A percentile compares a stretch with the other conserved stretches of the same genome.
Conservation (phyloP, 2,797 vertebrate species). For the Triplophysa bombifrons region DNA sequence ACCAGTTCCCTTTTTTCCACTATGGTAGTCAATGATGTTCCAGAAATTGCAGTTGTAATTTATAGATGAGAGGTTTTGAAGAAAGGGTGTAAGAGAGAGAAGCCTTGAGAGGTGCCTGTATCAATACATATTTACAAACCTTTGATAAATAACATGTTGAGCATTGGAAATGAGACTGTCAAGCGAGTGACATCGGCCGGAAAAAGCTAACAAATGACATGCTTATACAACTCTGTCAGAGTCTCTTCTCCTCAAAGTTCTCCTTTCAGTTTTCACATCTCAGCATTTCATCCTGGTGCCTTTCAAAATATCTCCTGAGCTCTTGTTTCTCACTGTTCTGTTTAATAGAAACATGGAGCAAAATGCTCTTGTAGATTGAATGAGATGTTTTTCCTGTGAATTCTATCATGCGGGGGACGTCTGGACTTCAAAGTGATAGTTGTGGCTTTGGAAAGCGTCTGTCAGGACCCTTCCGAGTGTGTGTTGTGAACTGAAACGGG, state of each 20-base stretch:
- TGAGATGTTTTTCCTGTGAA: conserved; percentile 17
- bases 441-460: neutral
- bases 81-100: neutral
- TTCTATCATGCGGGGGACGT: neutral
- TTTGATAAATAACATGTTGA: conserved; percentile 14
- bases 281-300: neutral
- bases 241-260: neutral
- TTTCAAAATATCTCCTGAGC: conserved; percentile 5
- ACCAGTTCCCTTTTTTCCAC: no score
- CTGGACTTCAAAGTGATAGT: conserved; percentile 21
- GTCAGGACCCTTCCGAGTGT: conserved; percentile 12
- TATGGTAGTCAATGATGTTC: no score
- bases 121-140: conserved; percentile 22
- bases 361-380: conserved; percentile 20
- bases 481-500: conserved; percentile 6
- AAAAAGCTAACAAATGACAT: neutral
- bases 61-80: neutral
- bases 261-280: neutral
- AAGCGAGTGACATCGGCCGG: neutral
- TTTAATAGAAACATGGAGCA: conserved; percentile 36
- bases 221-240: neutral
- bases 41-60: neutral
- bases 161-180: conserved; percentile 22
- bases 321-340: conserved; percentile 15
- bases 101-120: neutral